These are phyloP conservation scores for Apodemus sylvaticus DNA, from an alignment of 2,113 vertebrate species.

Conservation along the genomic window DNA sequence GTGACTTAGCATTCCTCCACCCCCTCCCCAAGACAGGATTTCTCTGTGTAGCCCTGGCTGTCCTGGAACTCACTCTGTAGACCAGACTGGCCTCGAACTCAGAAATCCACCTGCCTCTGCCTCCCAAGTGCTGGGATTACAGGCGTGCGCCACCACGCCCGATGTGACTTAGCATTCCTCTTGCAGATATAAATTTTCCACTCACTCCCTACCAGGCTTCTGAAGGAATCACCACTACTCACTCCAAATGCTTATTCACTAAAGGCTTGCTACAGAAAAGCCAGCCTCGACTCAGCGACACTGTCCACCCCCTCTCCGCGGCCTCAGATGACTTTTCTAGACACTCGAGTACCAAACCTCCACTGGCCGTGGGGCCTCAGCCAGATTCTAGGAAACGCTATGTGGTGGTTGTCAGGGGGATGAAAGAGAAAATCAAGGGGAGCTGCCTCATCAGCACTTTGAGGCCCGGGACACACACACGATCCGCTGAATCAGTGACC, in stretches of 20 bases:
- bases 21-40: too few species aligned
- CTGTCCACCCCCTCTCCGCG: not conserved
- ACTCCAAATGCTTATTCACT: not conserved
- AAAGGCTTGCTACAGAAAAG: not conserved
- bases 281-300: not conserved
- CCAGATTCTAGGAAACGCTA: slow-evolving; percentile 63
- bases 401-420: slow-evolving; percentile 48
- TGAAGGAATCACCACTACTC: not conserved
- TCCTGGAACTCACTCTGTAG: too few species aligned
- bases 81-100: too few species aligned
- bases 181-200: not conserved
- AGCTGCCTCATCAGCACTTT: slow-evolving; percentile 80
- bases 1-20: not conserved
- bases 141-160: too few species aligned
- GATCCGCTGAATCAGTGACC: slow-evolving; percentile 81
- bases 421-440: slow-evolving; percentile 63
- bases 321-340: slow-evolving; percentile 23
- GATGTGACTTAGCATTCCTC: not conserved
- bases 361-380: slow-evolving; percentile 21
- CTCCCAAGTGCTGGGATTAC: too few species aligned
- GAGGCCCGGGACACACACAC: slow-evolving; percentile 30
- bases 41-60: too few species aligned
- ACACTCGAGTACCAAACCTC: slow-evolving; percentile 12
- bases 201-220: not conserved
- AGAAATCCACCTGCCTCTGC: too few species aligned